Evolutionary conservation across 2,113 vertebrate species (phyloP).

Genomic region (Gobio gobio): DNA sequence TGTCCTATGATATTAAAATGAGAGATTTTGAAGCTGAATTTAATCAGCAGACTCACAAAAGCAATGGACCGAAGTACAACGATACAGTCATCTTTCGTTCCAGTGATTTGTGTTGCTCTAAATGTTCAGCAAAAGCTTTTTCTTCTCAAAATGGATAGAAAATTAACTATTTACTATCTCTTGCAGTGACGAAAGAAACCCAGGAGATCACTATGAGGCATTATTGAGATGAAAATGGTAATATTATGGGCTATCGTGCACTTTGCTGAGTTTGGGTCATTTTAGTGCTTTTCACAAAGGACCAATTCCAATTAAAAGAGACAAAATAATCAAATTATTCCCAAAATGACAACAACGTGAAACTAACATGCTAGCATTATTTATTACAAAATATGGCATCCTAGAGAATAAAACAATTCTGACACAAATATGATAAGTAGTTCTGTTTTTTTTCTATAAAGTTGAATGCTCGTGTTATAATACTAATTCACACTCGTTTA

Average conservation of each 20-base stretch:
- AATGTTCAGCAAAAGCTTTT: neutral
- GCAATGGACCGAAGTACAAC: neutral
- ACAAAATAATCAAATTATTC: neutral
- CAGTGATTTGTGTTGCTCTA: neutral
- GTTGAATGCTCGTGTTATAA: neutral
- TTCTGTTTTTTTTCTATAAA: neutral
- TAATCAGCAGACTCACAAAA: neutral
- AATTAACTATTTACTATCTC: neutral
- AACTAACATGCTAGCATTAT: neutral
- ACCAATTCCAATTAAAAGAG: neutral
- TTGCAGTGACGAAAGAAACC: neutral
- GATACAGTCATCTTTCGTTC: neutral
- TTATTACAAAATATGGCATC: neutral
- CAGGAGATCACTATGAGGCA: neutral
- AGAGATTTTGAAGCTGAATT: neutral
- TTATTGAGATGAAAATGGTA: neutral
- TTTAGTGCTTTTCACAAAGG: neutral
- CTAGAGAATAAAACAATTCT: conserved; percentile 2
- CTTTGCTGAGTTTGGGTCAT: neutral
- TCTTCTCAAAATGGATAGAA: too few species aligned
- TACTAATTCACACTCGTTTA: conserved; percentile 21
- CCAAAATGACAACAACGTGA: neutral
- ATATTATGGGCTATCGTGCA: neutral
- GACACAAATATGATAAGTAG: neutral
- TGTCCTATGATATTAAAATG: neutral